These are phyloP conservation scores for Monoplex corrugatus DNA, from an alignment of 2,888 invertebrate genomes.

Conservation along the genomic window DNA sequence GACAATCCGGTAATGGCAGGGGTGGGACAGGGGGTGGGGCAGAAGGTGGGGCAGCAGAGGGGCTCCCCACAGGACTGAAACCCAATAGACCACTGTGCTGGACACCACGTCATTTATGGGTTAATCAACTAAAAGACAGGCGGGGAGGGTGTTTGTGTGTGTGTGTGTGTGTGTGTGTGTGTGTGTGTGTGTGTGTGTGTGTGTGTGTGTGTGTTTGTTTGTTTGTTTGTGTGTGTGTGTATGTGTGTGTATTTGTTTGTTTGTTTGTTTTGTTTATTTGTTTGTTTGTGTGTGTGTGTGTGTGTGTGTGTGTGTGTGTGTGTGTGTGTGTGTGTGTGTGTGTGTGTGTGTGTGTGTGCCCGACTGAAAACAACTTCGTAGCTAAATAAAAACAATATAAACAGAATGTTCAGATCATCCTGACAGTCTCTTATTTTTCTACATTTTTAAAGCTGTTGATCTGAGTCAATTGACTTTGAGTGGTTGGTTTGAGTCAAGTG, in stretches of 20 bases:
- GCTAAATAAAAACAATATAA: too few species aligned
- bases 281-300: not conserved
- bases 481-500: too few species aligned
- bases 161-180: too few species aligned
- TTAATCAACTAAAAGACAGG: not conserved
- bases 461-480: too few species aligned
- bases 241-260: not conserved
- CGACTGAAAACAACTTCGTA: too few species aligned
- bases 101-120: not conserved
- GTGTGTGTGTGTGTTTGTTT: not conserved
- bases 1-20: not conserved
- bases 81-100: not conserved
- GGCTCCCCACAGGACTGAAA: not conserved
- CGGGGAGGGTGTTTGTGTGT: not conserved
- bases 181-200: too few species aligned
- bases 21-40: not conserved
- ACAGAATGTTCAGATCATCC: too few species aligned
- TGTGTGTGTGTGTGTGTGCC: not conserved
- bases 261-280: not conserved
- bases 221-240: slow-evolving; percentile 9
- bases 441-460: too few species aligned
- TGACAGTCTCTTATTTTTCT: too few species aligned
- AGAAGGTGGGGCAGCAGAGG: too few species aligned
- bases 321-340: slow-evolving; percentile 13
- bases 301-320: slow-evolving; percentile 15